Evolutionary conservation across 2,888 invertebrate genomes (phyloP).

Genomic region (Papilio demoleus): DNA sequence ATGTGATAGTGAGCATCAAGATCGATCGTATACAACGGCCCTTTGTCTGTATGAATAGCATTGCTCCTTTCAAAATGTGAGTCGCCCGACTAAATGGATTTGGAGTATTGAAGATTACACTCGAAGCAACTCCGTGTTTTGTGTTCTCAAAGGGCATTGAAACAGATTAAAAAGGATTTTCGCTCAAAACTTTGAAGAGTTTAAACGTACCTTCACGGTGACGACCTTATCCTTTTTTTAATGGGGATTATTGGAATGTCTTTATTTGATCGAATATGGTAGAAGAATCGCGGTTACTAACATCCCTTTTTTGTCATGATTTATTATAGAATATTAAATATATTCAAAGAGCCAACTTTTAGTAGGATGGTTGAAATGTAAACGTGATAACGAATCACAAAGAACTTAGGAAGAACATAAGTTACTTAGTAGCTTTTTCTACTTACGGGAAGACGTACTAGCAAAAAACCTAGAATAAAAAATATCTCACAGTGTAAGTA

Average conservation of each 20-base stretch:
- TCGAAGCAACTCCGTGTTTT: slow-evolving; percentile 35
- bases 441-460: no score
- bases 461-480: no score
- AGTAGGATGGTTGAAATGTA: no score
- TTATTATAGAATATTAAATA: not conserved
- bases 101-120: slow-evolving; percentile 42
- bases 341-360: no score
- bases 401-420: no score
- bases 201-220: slow-evolving; percentile 14
- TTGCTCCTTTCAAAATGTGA: slow-evolving; percentile 48
- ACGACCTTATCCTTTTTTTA: not conserved
- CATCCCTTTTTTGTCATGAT: not conserved
- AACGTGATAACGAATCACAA: no score
- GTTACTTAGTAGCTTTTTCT: no score
- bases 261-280: not conserved
- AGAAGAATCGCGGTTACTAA: not conserved
- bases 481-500: no score
- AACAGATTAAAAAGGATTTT: slow-evolving; percentile 31
- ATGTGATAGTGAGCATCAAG: slow-evolving; percentile 69
- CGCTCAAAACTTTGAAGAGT: slow-evolving; percentile 11
- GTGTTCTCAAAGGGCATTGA: slow-evolving; percentile 29
- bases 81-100: slow-evolving; percentile 45
- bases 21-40: slow-evolving; percentile 60
- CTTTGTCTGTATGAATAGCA: slow-evolving; percentile 49
- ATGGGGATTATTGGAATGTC: not conserved